Base-by-base conservation (phyloP, 2,797 vertebrate genomes). In the Dryobates pubescens region DNA sequence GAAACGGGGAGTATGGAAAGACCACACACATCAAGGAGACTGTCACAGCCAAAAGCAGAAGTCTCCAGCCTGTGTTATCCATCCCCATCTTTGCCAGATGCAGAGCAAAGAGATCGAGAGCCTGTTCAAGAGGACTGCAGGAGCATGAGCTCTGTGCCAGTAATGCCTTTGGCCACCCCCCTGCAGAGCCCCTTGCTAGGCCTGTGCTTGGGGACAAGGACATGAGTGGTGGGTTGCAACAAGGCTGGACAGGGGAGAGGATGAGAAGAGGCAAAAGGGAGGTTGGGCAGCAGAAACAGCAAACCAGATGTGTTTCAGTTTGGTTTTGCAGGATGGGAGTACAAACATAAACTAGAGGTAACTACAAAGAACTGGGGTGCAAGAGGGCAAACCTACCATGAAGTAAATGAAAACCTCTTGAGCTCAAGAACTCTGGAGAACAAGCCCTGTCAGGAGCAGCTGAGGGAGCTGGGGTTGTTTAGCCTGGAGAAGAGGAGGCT, bases 21-120 rank as follows among this genome's bases (percentile, higher is more conserved):
- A 95, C 95, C 95, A 94, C 96, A 96, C 96, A 95, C 95, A 94
- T 94, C 73, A 92, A 95, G 92, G 72, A 86, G 84, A 85, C 51
- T 1, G 2, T 82, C 69, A 54, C 75, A 92, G 92, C n/a, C 69
- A 82, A 95, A 93, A 49, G 78, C 82, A 87, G 51, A 74, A 87
- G 72, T 63, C 88, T 93, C 90, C 83, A 88, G 92, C 69, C 58
- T 3, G 4, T 2, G 3, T 77, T 80, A 49, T 38, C 64, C 29
- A 0, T 65, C 5, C 20, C 18, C 47, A 47, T 59, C 73, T 86
- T 51, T 10, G 20, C 32, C 75, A 90, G 86, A 73, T 1, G 2
- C 53, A 58, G 30, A 61, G 81, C 30, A 82, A 69, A 90, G 58
- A 62, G 69, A 84, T 41, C 3, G 12, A 84, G 68, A 81, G 59